phyloP scores from a whole-genome alignment of 2,113 vertebrate genomes.

The Gambusia affinis region DNA sequence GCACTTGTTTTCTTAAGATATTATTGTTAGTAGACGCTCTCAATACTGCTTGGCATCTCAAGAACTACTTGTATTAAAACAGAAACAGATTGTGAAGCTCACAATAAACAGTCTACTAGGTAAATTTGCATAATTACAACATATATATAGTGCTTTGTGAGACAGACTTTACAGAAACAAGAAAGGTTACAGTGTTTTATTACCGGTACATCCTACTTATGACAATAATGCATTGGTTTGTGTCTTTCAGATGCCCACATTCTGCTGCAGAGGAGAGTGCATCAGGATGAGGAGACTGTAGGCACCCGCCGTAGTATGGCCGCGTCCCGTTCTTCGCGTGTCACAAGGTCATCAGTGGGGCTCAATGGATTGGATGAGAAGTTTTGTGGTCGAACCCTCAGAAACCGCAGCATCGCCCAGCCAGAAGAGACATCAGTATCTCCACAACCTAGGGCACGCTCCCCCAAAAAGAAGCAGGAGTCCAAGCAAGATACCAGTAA shows the following conservation, averaged over 20 bases:
- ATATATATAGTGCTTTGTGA: not conserved
- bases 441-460: constrained; percentile 89
- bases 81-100: no score
- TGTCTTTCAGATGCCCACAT: constrained; percentile 87
- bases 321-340: constrained; percentile 98
- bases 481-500: constrained; percentile 81
- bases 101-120: no score
- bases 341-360: constrained; percentile 99
- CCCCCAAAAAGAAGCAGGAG: constrained; percentile 90
- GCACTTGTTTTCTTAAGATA: no score
- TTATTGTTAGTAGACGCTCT: no score
- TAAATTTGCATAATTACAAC: not conserved
- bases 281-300: constrained; percentile 95
- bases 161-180: not conserved
- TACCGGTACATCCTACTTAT: constrained; percentile 2
- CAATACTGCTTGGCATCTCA: no score
- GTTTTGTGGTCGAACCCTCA: constrained; percentile 98
- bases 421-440: constrained; percentile 91
- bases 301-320: constrained; percentile 98
- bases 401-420: constrained; percentile 98
- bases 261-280: constrained; percentile 88
- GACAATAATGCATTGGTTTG: constrained; percentile 27
- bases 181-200: not conserved
- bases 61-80: no score
- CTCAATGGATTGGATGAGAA: constrained; percentile 99